These are phyloP conservation scores for Scaptomyza pallida DNA, from an alignment of 1,140 invertebrate genomes.

Conservation along the genomic window DNA sequence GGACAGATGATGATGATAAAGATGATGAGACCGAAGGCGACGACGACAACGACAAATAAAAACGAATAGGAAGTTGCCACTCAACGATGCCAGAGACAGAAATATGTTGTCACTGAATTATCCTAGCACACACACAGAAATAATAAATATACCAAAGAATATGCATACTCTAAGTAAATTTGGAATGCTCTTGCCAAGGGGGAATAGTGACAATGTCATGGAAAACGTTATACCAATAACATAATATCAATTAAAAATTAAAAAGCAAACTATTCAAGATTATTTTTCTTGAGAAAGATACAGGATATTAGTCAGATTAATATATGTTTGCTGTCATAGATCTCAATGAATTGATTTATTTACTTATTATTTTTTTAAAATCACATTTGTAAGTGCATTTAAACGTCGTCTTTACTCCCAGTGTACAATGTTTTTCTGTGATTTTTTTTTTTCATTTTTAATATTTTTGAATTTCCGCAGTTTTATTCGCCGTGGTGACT, in stretches of 20 bases:
- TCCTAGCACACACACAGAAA: conserved; percentile 35
- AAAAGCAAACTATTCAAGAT: too few relatives aligned
- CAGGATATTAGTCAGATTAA: too few relatives aligned
- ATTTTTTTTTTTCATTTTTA: conserved; percentile 15
- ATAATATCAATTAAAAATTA: too few relatives aligned
- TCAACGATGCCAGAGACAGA: conserved; percentile 47
- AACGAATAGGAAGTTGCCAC: conserved; percentile 63
- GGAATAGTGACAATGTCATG: not conserved
- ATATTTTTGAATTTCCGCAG: conserved; percentile 37
- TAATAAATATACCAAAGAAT: not conserved
- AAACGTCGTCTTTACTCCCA: not conserved
- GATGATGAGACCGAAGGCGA: conserved; percentile 17
- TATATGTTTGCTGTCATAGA: too few relatives aligned
- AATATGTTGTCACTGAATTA: conserved; percentile 55
- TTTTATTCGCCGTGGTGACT: conserved; percentile 38
- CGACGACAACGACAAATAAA: conserved; percentile 42
- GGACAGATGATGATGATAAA: conserved; percentile 29
- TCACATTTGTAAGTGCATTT: not conserved
- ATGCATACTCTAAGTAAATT: not conserved
- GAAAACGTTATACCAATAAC: not conserved
- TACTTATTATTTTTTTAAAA: too few relatives aligned
- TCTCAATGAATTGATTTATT: too few relatives aligned
- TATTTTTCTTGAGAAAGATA: too few relatives aligned
- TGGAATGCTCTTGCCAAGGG: conserved; percentile 6
- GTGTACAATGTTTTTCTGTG: too few relatives aligned